phyloP scores from a whole-genome alignment of 2,888 invertebrate species.

The Thysanoteuthis rhombus region DNA sequence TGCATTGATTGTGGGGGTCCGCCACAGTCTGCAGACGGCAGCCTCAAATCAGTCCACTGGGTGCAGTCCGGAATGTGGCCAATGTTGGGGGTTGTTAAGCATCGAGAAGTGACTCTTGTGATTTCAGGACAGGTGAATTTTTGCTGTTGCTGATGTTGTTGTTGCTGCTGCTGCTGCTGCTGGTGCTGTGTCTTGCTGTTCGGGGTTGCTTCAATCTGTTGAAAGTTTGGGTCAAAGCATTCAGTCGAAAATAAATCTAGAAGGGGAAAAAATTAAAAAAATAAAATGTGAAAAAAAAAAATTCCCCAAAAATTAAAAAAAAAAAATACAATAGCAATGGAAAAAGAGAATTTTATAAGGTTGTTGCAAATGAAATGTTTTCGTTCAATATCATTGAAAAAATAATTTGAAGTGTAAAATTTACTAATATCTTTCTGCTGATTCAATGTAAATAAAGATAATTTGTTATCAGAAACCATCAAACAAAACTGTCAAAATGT shows the following conservation, averaged over 20 bases:
- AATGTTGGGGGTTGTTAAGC: neutral
- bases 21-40: neutral
- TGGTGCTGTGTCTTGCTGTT: neutral
- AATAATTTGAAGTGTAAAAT: no score
- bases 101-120: neutral
- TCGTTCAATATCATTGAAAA: no score
- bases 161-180: neutral
- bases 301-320: neutral
- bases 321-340: neutral
- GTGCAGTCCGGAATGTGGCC: neutral
- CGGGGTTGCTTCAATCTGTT: neutral
- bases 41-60: neutral
- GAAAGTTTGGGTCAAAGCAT: conserved; percentile 12
- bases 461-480: no score
- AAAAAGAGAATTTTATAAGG: neutral
- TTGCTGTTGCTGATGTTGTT: neutral
- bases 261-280: neutral
- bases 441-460: no score
- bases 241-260: neutral
- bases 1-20: neutral
- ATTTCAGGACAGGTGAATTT: neutral
- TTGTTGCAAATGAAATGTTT: no score
- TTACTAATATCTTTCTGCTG: no score
- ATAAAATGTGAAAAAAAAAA: neutral
- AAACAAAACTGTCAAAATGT: no score